phyloP scores from a whole-genome alignment of 2,113 vertebrate species.

The Phoenicopterus ruber region DNA sequence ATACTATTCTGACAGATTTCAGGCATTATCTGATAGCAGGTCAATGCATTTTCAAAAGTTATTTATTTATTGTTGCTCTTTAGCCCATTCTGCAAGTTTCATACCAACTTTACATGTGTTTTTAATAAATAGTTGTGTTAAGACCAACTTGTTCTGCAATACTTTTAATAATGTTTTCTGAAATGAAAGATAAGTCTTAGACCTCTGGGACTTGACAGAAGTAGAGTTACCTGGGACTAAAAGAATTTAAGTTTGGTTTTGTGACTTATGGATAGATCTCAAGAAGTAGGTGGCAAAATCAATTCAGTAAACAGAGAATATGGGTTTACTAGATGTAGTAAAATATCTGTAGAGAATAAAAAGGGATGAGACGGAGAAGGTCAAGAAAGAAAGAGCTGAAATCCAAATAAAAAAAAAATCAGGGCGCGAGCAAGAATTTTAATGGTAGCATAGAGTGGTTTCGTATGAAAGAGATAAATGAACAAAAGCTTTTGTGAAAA shows the following conservation, averaged over 20 bases:
- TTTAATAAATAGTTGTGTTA: constrained; percentile 9
- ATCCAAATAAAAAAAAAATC: neutral
- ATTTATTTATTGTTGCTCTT: neutral
- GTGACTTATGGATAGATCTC: neutral
- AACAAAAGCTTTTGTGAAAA: neutral
- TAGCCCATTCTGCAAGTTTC: neutral
- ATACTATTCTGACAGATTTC: neutral
- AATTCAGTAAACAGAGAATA: neutral
- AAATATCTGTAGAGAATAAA: neutral
- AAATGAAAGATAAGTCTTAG: neutral
- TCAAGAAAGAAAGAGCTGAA: neutral
- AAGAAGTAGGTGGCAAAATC: neutral
- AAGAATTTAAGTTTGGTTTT: neutral
- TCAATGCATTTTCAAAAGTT: neutral
- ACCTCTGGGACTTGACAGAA: neutral
- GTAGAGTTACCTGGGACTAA: neutral
- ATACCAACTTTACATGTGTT: neutral
- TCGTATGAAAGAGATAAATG: neutral
- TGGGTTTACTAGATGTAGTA: neutral
- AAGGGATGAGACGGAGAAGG: neutral
- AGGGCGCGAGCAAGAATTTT: neutral
- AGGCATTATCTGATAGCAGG: neutral
- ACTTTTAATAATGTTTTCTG: neutral
- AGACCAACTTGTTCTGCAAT: neutral
- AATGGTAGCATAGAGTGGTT: neutral